Evolutionary conservation across 2,797 vertebrate species (phyloP).

Genomic region (Hydrophis major): DNA sequence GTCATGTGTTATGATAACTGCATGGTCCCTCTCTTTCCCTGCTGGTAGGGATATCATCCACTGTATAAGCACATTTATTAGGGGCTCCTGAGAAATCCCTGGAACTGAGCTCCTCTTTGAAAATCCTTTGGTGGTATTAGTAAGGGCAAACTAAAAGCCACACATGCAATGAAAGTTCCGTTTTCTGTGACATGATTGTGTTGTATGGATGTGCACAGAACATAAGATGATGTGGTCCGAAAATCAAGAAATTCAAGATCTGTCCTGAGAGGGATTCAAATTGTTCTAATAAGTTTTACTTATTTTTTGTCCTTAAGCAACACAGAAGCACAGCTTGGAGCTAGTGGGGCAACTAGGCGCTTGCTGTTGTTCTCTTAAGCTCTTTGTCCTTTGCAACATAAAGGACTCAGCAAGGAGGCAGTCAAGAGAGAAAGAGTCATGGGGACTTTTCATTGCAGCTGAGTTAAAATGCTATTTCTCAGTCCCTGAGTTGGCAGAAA

Average conservation of each 20-base stretch:
- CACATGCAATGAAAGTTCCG: background rate
- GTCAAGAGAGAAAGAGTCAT: background rate
- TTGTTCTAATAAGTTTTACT: background rate
- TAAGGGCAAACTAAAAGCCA: slow-evolving; percentile 18
- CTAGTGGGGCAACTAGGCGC: background rate
- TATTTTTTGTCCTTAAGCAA: background rate
- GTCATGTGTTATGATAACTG: slow-evolving; percentile 6
- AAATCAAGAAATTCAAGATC: background rate
- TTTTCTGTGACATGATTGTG: background rate
- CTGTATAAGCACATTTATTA: background rate
- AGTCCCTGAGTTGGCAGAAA: background rate
- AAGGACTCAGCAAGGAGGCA: background rate
- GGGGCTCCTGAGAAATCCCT: background rate
- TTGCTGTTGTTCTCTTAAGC: background rate
- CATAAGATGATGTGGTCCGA: background rate
- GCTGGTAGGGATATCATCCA: background rate
- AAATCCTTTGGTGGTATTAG: slow-evolving; percentile 17
- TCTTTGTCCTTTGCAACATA: background rate
- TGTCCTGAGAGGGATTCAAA: background rate
- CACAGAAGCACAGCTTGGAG: background rate
- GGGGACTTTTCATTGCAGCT: background rate
- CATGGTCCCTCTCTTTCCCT: background rate
- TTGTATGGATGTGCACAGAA: too few species aligned
- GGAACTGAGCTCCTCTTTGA: background rate
- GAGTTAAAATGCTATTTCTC: background rate